Conservation (phyloP, 2,888 invertebrate species). For the Polylopha cassiicola region DNA sequence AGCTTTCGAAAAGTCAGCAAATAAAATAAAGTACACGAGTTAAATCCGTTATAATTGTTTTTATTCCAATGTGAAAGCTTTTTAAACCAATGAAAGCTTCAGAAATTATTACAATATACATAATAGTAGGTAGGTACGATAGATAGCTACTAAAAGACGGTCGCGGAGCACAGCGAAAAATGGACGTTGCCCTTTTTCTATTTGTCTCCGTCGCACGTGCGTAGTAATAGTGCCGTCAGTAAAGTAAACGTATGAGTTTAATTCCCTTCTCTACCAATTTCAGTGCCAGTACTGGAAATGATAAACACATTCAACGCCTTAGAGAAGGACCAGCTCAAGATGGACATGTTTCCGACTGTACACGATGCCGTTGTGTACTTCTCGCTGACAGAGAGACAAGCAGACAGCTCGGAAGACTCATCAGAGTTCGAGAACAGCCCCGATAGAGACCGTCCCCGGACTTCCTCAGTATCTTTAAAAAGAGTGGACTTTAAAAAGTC, state of each 20-base stretch:
- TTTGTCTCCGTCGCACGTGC: no score
- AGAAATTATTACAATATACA: no score
- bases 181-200: not conserved
- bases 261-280: not conserved
- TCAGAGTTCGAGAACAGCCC: no score
- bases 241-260: not conserved
- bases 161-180: not conserved
- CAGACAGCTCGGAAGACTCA: no score
- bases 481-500: no score
- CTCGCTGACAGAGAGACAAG: slow-evolving; percentile 45
- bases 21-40: no score
- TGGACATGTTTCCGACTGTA: slow-evolving; percentile 82
- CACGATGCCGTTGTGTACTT: slow-evolving; percentile 81
- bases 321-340: slow-evolving; percentile 61
- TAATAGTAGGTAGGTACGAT: no score
- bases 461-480: no score
- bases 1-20: no score
- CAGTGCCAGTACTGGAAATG: slow-evolving; percentile 27
- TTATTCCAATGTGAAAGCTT: not conserved
- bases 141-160: not conserved
- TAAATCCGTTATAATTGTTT: not conserved
- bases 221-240: not conserved
- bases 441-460: no score
- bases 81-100: no score
- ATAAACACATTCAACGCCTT: slow-evolving; percentile 23